These are phyloP conservation scores for Synanceia verrucosa DNA, from an alignment of 2,797 vertebrate genomes.

Conservation along the genomic window DNA sequence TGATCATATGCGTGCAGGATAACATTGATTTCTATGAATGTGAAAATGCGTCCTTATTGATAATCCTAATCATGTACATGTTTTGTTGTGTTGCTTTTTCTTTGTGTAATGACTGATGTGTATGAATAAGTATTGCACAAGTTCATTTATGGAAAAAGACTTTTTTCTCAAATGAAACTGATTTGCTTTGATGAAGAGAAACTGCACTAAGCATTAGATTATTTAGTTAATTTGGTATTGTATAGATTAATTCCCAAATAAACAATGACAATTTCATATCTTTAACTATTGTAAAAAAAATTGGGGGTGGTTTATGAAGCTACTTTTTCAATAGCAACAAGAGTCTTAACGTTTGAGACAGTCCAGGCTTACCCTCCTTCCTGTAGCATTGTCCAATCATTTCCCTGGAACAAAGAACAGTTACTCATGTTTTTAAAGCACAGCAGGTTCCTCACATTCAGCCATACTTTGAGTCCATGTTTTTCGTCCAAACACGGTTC, in stretches of 20 bases:
- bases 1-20: conserved; percentile 31
- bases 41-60: conserved; percentile 56
- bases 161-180: conserved; percentile 22
- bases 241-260: conserved; percentile 36
- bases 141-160: conserved; percentile 35
- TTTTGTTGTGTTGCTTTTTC: neutral
- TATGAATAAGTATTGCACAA: conserved; percentile 42
- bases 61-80: conserved; percentile 39
- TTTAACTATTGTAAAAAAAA: conserved; percentile 16
- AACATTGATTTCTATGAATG: conserved; percentile 62
- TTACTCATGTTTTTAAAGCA: conserved; percentile 48
- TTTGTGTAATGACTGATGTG: conserved; percentile 49
- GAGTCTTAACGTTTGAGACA: conserved; percentile 33
- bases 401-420: conserved; percentile 22
- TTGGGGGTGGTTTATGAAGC: neutral
- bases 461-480: conserved; percentile 16
- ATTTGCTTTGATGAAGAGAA: conserved; percentile 20
- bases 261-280: neutral
- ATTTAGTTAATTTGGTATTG: too few species aligned
- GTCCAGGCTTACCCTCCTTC: neutral
- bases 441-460: conserved; percentile 27
- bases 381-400: conserved; percentile 44
- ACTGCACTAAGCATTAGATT: conserved; percentile 41
- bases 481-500: conserved; percentile 17
- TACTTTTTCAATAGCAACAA: conserved; percentile 6